Evolutionary conservation across 2,888 invertebrate species (phyloP), one percentile per base, ranked within the genome.

Genomic region (Yponomeuta sedellus): DNA sequence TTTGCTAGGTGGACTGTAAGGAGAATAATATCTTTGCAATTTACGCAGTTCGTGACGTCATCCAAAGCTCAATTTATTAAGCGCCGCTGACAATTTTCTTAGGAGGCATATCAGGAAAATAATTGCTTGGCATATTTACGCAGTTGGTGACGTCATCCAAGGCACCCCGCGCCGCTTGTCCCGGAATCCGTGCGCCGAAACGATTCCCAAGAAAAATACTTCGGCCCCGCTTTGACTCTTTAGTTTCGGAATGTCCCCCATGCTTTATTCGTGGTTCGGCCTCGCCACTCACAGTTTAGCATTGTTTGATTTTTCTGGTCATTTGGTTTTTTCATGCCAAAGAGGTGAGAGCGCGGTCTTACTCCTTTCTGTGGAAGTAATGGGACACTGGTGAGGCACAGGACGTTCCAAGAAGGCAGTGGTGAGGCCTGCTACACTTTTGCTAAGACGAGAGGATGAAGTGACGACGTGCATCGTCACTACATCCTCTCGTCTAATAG

Each of bases 281-380:
- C 65, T 65, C 62, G 19, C 59, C 22, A 76, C 77, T 79, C 81
- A 80, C 85, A 76, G 74, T 75, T 74, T 75, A 74, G 74, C 77
- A 75, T 76, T 70, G 69, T 69, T 69, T 65, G 66, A 67, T 69
- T 69, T 69, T 69, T 69, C 67, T 67, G 64, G 39, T 61, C 66
- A 64, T 67, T 69, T 68, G 25, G 64, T 67, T 64, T 61, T 61
- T 22, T 34, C 61, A 22, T 28, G 44, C 10, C 62, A n/a, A 10
- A 22, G 52, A 64, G 22, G 59, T 20, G 5, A 20, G 59, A 59
- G 20, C 59, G 34, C 34, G 1, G 34, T 34, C 34, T n/a, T 34
- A 34, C 34, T 28, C 28, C 28, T 28, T n/a, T n/a, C n/a, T n/a
- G n/a, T n/a, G n/a, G n/a, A n/a, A n/a, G n/a, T n/a, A n/a, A n/a